phyloP scores from a whole-genome alignment of 2,888 invertebrate genomes.

The Pristionchus arcanus region DNA sequence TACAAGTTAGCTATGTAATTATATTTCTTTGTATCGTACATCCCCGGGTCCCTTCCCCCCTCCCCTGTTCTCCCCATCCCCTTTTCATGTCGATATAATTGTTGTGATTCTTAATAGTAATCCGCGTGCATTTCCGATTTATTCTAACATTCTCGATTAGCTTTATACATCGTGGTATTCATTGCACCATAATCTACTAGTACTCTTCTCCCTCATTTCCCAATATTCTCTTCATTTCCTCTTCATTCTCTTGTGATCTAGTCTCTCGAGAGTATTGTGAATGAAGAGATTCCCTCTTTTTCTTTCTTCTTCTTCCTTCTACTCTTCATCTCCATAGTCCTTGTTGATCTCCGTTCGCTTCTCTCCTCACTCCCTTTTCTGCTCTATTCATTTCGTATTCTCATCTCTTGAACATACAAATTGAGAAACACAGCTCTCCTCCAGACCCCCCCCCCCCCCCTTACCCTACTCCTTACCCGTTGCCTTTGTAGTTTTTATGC shows the following conservation, averaged over 20 bases:
- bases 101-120: slow-evolving; percentile 23
- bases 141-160: slow-evolving; percentile 35
- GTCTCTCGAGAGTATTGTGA: background rate
- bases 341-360: slow-evolving; percentile 34
- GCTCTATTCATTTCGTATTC: background rate
- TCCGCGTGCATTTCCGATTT: slow-evolving; percentile 15
- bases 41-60: background rate
- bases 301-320: background rate
- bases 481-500: slow-evolving; percentile 1
- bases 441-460: background rate
- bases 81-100: background rate
- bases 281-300: background rate
- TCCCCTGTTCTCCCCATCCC: background rate
- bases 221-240: background rate
- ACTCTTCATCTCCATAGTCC: slow-evolving; percentile 27
- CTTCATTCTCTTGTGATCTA: background rate
- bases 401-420: slow-evolving; percentile 40
- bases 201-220: background rate
- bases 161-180: slow-evolving; percentile 27
- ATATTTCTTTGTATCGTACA: background rate
- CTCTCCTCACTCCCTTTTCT: background rate
- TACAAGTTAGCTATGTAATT: slow-evolving; percentile 12
- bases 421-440: slow-evolving; percentile 3
- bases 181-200: slow-evolving; percentile 24
- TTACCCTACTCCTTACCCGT: background rate